These are phyloP conservation scores for Promerops cafer DNA, from an alignment of 2,113 vertebrate genomes.

Conservation along the genomic window DNA sequence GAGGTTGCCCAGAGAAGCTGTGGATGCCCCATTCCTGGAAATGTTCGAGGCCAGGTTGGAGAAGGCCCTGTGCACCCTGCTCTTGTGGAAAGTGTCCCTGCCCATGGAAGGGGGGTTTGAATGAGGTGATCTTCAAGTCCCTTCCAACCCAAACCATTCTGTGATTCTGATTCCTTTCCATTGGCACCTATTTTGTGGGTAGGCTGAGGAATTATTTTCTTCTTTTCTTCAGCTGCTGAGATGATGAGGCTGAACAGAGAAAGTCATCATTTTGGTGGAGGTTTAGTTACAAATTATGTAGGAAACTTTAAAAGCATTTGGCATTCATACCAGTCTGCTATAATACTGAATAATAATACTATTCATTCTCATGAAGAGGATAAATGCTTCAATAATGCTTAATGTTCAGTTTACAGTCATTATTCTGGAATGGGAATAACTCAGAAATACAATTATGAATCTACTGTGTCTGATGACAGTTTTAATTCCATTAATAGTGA, in stretches of 20 bases:
- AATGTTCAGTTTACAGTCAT: conserved; percentile 15
- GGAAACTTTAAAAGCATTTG: neutral
- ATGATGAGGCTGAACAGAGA: neutral
- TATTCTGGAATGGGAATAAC: conserved; percentile 7
- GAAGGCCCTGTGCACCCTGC: neutral
- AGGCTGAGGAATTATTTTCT: neutral
- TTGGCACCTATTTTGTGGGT: neutral
- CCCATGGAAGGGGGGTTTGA: neutral
- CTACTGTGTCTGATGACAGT: neutral
- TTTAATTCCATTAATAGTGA: conserved; percentile 11
- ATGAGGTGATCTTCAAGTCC: neutral
- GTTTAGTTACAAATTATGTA: neutral
- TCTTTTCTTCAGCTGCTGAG: neutral
- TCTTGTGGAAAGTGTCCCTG: neutral
- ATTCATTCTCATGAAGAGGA: neutral
- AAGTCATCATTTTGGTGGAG: neutral
- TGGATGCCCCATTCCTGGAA: neutral
- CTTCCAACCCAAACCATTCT: neutral
- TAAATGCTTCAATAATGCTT: neutral
- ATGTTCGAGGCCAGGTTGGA: neutral
- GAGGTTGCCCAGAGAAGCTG: neutral
- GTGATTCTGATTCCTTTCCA: neutral
- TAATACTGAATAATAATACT: neutral
- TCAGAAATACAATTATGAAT: conserved; percentile 1
- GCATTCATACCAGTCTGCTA: neutral